A percentile compares a stretch with the other conserved stretches of the same genome.
Evolutionary conservation across 2,797 vertebrate species (phyloP).

Genomic region (Macropus fuliginosus): DNA sequence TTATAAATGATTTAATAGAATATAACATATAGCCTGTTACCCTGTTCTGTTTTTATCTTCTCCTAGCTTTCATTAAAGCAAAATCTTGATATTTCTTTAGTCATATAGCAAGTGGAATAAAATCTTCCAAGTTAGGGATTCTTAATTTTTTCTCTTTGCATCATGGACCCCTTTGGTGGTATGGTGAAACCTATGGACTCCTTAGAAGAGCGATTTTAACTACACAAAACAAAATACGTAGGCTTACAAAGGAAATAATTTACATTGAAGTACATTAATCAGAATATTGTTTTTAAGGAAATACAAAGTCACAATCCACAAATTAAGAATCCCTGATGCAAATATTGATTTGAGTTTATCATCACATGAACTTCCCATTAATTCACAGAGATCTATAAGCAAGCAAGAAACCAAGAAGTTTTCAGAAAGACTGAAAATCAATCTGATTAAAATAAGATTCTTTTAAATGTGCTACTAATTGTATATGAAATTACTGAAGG

Average conservation of each 20-base stretch:
- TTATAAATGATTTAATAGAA: not conserved
- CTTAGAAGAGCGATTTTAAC: not conserved
- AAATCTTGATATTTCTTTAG: not conserved
- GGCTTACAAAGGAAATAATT: not conserved
- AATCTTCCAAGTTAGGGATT: not conserved
- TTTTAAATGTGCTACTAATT: conserved; percentile 68
- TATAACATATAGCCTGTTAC: not conserved
- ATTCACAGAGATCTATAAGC: not conserved
- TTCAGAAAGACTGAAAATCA: conserved; percentile 64
- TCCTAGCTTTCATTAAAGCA: not conserved
- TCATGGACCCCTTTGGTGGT: not conserved
- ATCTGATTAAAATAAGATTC: conserved; percentile 68
- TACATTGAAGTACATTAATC: not conserved
- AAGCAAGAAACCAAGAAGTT: conserved; percentile 36
- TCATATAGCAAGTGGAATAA: conserved; percentile 5
- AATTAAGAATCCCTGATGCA: not conserved
- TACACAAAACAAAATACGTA: not conserved
- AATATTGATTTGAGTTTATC: conserved; percentile 41
- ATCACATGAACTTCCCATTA: conserved; percentile 15
- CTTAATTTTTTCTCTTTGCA: not conserved
- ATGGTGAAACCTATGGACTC: not conserved
- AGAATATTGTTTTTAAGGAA: not conserved
- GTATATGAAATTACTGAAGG: conserved; percentile 58
- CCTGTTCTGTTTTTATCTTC: conserved; percentile 4
- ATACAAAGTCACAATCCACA: not conserved